phyloP scores from a whole-genome alignment of 35 echinoderm and acorn worm genomes.

The Patiria miniata region DNA sequence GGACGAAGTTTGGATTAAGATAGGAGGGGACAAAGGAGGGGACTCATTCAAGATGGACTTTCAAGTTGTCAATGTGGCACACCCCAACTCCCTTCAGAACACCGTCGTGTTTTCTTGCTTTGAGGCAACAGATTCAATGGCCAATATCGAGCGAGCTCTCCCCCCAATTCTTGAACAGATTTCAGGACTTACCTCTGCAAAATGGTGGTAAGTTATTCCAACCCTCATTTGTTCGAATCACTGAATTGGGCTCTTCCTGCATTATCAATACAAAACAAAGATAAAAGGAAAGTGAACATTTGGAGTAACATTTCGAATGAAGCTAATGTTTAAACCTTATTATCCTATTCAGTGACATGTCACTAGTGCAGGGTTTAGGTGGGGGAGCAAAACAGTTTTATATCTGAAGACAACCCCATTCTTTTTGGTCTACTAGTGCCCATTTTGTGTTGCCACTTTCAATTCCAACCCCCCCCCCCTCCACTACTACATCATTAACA shows the following conservation, averaged over 20 bases:
- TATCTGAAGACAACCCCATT: no score
- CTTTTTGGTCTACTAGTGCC: no score
- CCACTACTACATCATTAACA: no score
- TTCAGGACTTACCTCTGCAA: constrained; percentile 7
- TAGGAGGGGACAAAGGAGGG: constrained; percentile 74
- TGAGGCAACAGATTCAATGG: constrained; percentile 44
- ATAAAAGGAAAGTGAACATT: neutral
- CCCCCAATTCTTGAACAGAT: constrained; percentile 18
- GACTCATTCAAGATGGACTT: constrained; percentile 57
- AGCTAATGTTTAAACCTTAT: no score
- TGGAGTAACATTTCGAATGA: no score
- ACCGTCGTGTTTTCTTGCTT: constrained; percentile 51
- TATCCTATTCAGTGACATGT: no score
- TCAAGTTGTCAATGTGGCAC: constrained; percentile 63
- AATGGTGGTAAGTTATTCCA: constrained; percentile 55
- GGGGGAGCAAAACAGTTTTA: no score
- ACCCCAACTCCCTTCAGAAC: constrained; percentile 66
- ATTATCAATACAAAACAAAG: neutral
- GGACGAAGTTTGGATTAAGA: constrained; percentile 72
- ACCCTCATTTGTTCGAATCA: neutral
- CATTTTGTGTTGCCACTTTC: neutral
- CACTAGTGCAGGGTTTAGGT: no score
- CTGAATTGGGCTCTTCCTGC: neutral
- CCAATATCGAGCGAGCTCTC: constrained; percentile 45
- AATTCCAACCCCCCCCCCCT: neutral